Evolutionary conservation across 2,113 vertebrate species (phyloP), one percentile per base, ranked within the genome.

Genomic region (Pontoporia blainvillei): DNA sequence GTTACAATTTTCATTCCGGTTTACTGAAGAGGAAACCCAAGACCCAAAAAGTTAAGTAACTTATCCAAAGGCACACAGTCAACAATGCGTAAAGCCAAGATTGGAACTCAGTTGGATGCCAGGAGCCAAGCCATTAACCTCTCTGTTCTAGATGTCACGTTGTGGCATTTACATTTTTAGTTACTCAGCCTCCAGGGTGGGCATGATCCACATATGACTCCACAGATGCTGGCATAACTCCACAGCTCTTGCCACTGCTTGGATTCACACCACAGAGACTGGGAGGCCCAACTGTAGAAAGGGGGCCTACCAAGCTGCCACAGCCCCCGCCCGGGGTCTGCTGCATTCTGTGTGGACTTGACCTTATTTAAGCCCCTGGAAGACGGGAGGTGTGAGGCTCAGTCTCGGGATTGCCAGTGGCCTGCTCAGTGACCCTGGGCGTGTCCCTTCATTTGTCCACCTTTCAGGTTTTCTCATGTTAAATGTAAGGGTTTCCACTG

Each of bases 21-120:
- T 61, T 92, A 75, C 7, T 52, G 29, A 81, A 87, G 46, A 94
- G 62, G 14, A 92, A 79, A 93, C 8, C 71, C 71, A 85, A 87
- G n/a, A 64, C 27, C 10, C 39, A 62, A 20, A 76, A 76, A 82
- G 23, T 54, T 8, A 52, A 87, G 69, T 13, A 67, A 91, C n/a
- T 73, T 71, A 8, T 31, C n/a, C 3, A 27, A 49, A 87, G 9
- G 9, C 10, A 64, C 27, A 23, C 6, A n/a, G 12, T 88, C 34
- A 27, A 39, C 41, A 12, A 15, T 8, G 36, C 49, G 64, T 7
- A 46, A 83, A 90, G 67, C 13, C 82, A n/a, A 44, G 34, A 36
- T 17, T 14, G 44, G 7, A 73, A 64, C 34, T 27, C 72, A 27
- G n/a, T 5, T 14, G 14, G 20, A 59, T 17, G 41, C n/a, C 69